Conservation (phyloP, 2,888 invertebrate species). For the Cyrtodaria siliqua region DNA sequence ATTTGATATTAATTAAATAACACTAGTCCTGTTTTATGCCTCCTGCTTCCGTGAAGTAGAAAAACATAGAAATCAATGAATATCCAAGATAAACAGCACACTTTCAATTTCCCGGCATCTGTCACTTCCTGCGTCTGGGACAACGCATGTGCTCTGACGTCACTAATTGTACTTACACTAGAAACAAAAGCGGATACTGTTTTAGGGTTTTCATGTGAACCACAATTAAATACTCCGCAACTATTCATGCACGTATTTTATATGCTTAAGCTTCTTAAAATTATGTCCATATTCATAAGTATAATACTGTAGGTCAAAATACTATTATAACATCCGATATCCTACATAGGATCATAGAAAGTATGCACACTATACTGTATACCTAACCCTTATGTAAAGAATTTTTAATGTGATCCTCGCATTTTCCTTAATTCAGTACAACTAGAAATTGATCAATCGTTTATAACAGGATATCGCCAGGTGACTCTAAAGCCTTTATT, state of each 20-base stretch:
- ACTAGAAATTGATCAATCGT: neutral
- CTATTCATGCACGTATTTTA: no score
- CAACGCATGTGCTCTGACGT: constrained; percentile 52
- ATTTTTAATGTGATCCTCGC: no score
- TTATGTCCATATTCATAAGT: neutral
- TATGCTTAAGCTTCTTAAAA: constrained; percentile 5
- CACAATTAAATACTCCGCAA: neutral
- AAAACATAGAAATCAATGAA: neutral
- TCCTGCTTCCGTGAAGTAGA: no score
- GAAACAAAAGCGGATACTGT: neutral
- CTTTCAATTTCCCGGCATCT: constrained; percentile 46
- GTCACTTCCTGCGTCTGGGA: constrained; percentile 34
- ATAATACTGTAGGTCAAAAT: neutral
- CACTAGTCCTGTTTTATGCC: neutral
- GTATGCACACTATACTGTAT: no score
- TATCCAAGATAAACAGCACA: constrained; percentile 2
- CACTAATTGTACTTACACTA: constrained; percentile 40
- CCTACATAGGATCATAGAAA: no score
- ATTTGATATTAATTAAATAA: neutral
- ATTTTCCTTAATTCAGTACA: no score
- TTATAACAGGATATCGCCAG: constrained; percentile 7
- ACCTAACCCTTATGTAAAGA: no score
- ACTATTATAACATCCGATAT: neutral
- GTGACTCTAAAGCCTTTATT: neutral
- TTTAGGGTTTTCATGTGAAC: constrained; percentile 19